A percentile compares a stretch with the other conserved stretches of the same genome.
Conservation (phyloP, 2,113 vertebrate species). For the Triplophysa rosa region DNA sequence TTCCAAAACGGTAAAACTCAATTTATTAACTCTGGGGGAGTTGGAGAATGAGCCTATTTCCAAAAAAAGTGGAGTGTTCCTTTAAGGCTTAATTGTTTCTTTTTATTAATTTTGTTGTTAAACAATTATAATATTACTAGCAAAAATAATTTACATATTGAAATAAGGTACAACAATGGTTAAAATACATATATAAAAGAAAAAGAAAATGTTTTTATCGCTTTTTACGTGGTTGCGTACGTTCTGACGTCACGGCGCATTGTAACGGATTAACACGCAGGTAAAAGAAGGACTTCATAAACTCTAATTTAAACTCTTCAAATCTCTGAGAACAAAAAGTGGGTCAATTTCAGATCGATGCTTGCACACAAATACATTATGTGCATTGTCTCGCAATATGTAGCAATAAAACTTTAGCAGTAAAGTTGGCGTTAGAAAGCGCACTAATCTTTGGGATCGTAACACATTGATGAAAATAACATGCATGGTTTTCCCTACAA, state of each 20-base stretch:
- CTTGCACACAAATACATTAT: slow-evolving; percentile 46
- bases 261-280: not conserved
- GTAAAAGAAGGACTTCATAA: not conserved
- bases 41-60: too few relatives aligned
- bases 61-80: too few relatives aligned
- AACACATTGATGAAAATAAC: not conserved
- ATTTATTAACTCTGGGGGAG: too few relatives aligned
- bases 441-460: not conserved
- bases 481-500: not conserved
- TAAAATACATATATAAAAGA: too few relatives aligned
- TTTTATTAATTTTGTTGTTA: too few relatives aligned
- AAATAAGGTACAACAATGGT: too few relatives aligned
- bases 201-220: too few relatives aligned
- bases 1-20: too few relatives aligned
- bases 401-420: too few relatives aligned
- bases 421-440: not conserved
- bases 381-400: not conserved
- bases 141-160: too few relatives aligned
- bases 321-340: slow-evolving; percentile 68
- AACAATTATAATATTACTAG: too few relatives aligned
- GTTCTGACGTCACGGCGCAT: slow-evolving; percentile 20
- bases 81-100: too few relatives aligned
- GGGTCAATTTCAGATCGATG: slow-evolving; percentile 68
- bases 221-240: not conserved
- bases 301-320: slow-evolving; percentile 50